Conservation (phyloP, 2,113 vertebrate genomes). For the Miniopterus natalensis region DNA sequence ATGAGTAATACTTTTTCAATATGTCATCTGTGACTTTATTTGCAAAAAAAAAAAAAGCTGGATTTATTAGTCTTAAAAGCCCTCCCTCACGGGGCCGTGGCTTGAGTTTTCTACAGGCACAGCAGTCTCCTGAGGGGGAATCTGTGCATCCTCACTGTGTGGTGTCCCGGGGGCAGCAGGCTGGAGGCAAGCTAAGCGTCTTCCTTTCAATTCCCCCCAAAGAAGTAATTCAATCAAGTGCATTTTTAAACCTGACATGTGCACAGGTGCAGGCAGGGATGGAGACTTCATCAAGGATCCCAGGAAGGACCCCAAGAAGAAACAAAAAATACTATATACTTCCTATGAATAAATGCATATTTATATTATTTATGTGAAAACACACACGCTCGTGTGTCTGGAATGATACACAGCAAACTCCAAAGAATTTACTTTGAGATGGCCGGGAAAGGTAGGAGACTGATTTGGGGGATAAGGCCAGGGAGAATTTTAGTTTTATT, state of each 20-base stretch:
- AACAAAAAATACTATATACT: neutral
- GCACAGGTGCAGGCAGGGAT: neutral
- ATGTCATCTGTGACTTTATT: neutral
- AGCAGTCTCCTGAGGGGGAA: neutral
- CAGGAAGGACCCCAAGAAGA: neutral
- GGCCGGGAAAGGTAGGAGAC: neutral
- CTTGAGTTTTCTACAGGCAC: too few species aligned
- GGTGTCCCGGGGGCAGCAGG: neutral
- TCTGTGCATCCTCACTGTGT: accelerated
- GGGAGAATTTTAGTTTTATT: neutral
- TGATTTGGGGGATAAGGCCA: neutral
- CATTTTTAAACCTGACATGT: neutral
- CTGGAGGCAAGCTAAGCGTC: neutral
- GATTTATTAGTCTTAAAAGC: neutral
- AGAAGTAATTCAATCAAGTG: neutral
- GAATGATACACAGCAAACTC: neutral
- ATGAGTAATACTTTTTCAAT: neutral
- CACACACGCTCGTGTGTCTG: accelerated
- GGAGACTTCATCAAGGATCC: too few species aligned
- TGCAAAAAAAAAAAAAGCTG: neutral
- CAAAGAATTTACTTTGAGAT: neutral
- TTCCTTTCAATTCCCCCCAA: conserved; percentile 33
- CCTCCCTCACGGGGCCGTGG: neutral
- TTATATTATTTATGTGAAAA: neutral
- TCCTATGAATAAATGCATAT: neutral